A percentile compares a stretch with the other conserved stretches of the same genome.
Evolutionary conservation across 2,888 invertebrate genomes (phyloP).

Genomic region (Dynastes grantii): DNA sequence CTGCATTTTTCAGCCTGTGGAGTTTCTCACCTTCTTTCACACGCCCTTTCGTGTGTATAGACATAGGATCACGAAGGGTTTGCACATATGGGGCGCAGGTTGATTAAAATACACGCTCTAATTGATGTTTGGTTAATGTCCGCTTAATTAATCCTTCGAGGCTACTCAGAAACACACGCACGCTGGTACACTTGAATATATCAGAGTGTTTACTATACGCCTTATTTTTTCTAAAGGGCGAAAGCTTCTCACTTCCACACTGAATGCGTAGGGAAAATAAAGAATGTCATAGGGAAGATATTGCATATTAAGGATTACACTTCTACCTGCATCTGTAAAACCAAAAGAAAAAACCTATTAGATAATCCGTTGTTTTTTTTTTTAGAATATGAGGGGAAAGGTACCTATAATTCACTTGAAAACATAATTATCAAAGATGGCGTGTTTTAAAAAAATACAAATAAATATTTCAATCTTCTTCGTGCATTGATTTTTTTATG

Average conservation of each 20-base stretch:
- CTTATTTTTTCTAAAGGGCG: slow-evolving; percentile 3
- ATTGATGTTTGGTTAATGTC: slow-evolving; percentile 48
- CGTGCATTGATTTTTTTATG: too few relatives aligned
- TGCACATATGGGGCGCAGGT: slow-evolving; percentile 31
- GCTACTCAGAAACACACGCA: slow-evolving; percentile 30
- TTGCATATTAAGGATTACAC: too few relatives aligned
- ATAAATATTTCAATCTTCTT: too few relatives aligned
- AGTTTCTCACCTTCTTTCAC: slow-evolving; percentile 38
- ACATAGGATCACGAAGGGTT: slow-evolving; percentile 39
- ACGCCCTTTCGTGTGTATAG: slow-evolving; percentile 36
- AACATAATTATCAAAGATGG: too few relatives aligned
- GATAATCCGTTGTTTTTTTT: too few relatives aligned
- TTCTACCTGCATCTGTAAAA: too few relatives aligned
- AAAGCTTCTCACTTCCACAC: background rate
- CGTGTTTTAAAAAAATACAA: too few relatives aligned
- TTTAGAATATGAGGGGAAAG: too few relatives aligned
- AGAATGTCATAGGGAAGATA: too few relatives aligned
- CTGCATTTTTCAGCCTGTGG: slow-evolving; percentile 36
- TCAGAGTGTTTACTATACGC: slow-evolving; percentile 7
- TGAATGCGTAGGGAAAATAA: too few relatives aligned
- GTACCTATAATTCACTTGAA: too few relatives aligned
- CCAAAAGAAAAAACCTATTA: too few relatives aligned
- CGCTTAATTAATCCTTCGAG: slow-evolving; percentile 46
- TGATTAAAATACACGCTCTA: slow-evolving; percentile 48
- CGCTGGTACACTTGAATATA: slow-evolving; percentile 6